Percentiles rank a stretch among this genome's conserved stretches.
Conservation (phyloP, 2,888 invertebrate genomes). For the Operophtera brumata region DNA sequence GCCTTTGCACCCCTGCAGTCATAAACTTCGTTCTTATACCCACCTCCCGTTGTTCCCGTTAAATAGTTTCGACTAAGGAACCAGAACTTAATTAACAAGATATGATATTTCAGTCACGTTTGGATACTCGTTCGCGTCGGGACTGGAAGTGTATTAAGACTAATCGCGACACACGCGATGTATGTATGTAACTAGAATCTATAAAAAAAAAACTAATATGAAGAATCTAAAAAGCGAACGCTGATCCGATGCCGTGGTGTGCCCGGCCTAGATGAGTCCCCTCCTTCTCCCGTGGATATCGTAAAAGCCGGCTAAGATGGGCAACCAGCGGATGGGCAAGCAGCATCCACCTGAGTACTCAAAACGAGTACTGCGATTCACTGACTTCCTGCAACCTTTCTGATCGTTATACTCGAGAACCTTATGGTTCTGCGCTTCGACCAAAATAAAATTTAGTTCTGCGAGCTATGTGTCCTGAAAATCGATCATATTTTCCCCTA, state of each 20-base stretch:
- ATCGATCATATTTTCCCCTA: too few species aligned
- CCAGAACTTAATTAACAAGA: conserved; percentile 34
- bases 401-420: too few species aligned
- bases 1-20: background rate
- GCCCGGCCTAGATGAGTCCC: too few species aligned
- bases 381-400: too few species aligned
- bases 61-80: conserved; percentile 16
- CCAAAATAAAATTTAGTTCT: too few species aligned
- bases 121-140: conserved; percentile 34
- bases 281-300: background rate
- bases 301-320: background rate
- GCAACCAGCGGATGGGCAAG: too few species aligned
- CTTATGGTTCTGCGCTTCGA: too few species aligned
- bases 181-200: conserved; percentile 14
- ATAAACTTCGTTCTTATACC: background rate
- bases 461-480: too few species aligned
- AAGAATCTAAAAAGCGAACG: too few species aligned
- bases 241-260: too few species aligned
- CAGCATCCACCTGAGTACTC: too few species aligned
- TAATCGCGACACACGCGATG: conserved; percentile 36
- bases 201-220: background rate
- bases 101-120: conserved; percentile 41
- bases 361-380: too few species aligned
- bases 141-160: conserved; percentile 30
- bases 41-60: conserved; percentile 1